Base-by-base conservation (phyloP, 2,113 vertebrate species). In the Alces alces region DNA sequence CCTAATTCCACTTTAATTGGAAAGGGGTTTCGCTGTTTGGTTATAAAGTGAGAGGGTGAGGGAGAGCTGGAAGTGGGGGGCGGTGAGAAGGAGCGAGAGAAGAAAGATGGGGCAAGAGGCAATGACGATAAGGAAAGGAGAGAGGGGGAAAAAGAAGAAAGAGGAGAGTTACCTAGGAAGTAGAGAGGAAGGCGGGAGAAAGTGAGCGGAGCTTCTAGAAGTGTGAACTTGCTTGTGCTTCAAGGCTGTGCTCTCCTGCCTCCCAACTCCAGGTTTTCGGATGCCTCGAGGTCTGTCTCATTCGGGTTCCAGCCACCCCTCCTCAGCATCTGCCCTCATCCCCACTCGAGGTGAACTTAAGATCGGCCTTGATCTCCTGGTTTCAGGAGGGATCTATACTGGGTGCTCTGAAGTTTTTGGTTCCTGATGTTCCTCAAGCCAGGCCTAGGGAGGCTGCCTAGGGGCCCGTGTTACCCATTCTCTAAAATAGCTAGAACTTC, bases 1-100 rank as follows among this genome's bases (percentile, higher is more conserved):
- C 98, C 98, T 99, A 99, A 99, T 99, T 99, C 99, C 99, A 99
- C 98, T 99, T 99, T 99, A 99, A 99, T 99, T 99, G 99, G 98
- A 99, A 99, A 99, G 98, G 95, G 98, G 98, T 98, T 97, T 98
- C 98, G 98, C 98, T 98, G 98, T 98, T 98, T 98, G 98, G 98
- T 98, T 98, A 98, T 98, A 98, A 98, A 98, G 98, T 98, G 98
- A 94, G 96, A 97, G 98, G 97, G 98, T 98, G 98, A 98, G 95
- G 95, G 97, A 86, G 98, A 98, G 97, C 90, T 93, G 95, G 95
- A 55, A 97, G 91, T 54, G 86, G 92, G 94, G 96, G 96, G 96
- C 92, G 93, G 96, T 96, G 96, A 97, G 97, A 98, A 96, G 92
- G 95, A 97, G 97, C 93, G 93, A 92, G 95, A 78, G 96, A 98